Evolutionary conservation across 2,888 invertebrate genomes (phyloP), one percentile per base, ranked within the genome.

Genomic region (Bembecia ichneumoniformis): DNA sequence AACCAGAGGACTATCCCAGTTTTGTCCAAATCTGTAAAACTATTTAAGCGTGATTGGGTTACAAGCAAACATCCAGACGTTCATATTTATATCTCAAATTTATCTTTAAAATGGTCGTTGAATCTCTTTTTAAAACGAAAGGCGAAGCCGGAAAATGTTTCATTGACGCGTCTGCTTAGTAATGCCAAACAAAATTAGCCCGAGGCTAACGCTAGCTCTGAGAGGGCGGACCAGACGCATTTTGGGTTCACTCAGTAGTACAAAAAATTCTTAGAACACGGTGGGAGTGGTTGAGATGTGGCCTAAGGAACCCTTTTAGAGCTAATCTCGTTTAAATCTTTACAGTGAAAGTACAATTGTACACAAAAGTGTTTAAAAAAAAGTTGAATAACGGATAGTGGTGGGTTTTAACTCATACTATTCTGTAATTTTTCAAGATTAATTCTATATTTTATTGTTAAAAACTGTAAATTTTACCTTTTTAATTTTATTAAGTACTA

Each of bases 261-360:
- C 16, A 58, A 58, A 44, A 44, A 44, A 10, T 44, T 54, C 51
- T 43, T 53, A 49, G 52, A 60, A 55, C 50, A 53, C 51, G 55
- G 66, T 28, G 69, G 77, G 78, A 60, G 78, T 70, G 75, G 61
- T 67, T 55, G 53, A 57, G 58, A 57, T 63, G 66, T 68, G 58
- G 74, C 76, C 75, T 67, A 51, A 67, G 72, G 75, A 60, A 54
- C 64, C 53, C 62, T 60, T 58, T 58, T 57, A 55, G 59, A 52
- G 53, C 53, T 58, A 64, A 66, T 68, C 71, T 68, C 66, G 66
- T 60, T 57, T 58, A 61, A 61, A 74, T 74, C 71, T 71, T 15
- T 53, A 56, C 59, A 53, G 55, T 62, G 17, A 46, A 43, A 17
- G 58, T 52, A 65, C 59, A 49, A 55, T 52, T 43, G 49, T 0